Evolutionary conservation across 2,888 invertebrate genomes (phyloP), one percentile per base, ranked within the genome.

Genomic region (Automeris io): DNA sequence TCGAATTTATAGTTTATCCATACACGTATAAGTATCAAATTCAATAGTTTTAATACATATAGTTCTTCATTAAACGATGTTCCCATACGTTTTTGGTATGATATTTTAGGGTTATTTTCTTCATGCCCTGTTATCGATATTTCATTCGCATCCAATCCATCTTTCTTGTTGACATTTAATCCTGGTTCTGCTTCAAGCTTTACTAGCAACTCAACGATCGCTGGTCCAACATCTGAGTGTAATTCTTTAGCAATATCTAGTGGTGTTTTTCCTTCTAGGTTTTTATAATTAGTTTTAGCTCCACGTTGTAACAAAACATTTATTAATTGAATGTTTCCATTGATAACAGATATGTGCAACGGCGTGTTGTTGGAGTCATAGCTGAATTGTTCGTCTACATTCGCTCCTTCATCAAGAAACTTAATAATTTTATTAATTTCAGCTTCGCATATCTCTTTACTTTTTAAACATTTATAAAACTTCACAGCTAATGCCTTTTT

Each of bases 291-390:
- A 22, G n/a, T 16, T 18, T 16, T 31, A 16, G 37, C 32, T 2
- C 37, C 37, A 21, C 18, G 13, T 32, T 18, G 12, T 2, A 37
- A 22, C 1, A 37, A 31, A 9, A 12, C 18, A 1, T 32, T 32
- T 3, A 37, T 23, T 23, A 37, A 5, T 16, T 16, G 5, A 12
- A 12, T 32, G 7, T 37, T 31, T 18, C 22, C 32, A 32, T 32
- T 32, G 4, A n/a, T 16, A 8, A 37, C 37, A 8, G 37, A 31
- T 13, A 32, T 18, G 5, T 37, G 32, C 5, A 37, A n/a, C 3
- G 37, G 32, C 1, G 32, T 32, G 18, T 37, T 37, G 22, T 37
- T 32, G n/a, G 2, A 11, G 7, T 32, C 18, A 18, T 37, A 32
- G 18, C 5, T n/a, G 18, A 37, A 32, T 6, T 9, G 31, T 8